These are phyloP conservation scores for Eupelmus urozonus DNA, from an alignment of 2,888 invertebrate species.

Conservation along the genomic window DNA sequence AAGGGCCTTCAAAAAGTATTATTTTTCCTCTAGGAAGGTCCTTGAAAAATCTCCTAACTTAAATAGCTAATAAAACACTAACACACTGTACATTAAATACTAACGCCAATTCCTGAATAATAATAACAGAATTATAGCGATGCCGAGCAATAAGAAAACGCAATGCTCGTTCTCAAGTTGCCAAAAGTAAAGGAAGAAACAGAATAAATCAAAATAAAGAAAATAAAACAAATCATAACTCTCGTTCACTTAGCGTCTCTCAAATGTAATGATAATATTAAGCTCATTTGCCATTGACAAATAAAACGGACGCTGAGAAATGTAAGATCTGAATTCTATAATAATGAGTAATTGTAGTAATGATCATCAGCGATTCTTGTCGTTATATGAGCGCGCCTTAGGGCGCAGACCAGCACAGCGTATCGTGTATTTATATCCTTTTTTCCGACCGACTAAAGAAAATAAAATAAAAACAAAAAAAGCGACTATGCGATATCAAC, in stretches of 20 bases:
- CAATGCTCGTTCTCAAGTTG: slow-evolving; percentile 36
- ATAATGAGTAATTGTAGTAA: slow-evolving; percentile 18
- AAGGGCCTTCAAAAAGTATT: neutral
- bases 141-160: neutral
- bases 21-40: slow-evolving; percentile 11
- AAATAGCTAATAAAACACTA: neutral
- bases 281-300: neutral
- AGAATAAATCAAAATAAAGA: slow-evolving; percentile 10
- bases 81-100: neutral
- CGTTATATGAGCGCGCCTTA: slow-evolving; percentile 15
- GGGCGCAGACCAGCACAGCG: slow-evolving; percentile 54
- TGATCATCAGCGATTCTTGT: slow-evolving; percentile 27
- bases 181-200: slow-evolving; percentile 20
- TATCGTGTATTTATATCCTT: slow-evolving; percentile 65
- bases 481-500: slow-evolving; percentile 13
- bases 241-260: slow-evolving; percentile 1
- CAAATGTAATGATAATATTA: slow-evolving; percentile 1
- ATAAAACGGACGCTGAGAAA: neutral
- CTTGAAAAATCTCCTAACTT: too few relatives aligned
- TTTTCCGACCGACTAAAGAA: slow-evolving; percentile 11
- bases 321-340: slow-evolving; percentile 17
- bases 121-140: neutral
- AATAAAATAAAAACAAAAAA: slow-evolving; percentile 58
- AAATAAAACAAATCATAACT: neutral
- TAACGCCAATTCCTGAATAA: neutral